Base-by-base conservation (phyloP, 2,888 invertebrate genomes). In the Cerastoderma edule region DNA sequence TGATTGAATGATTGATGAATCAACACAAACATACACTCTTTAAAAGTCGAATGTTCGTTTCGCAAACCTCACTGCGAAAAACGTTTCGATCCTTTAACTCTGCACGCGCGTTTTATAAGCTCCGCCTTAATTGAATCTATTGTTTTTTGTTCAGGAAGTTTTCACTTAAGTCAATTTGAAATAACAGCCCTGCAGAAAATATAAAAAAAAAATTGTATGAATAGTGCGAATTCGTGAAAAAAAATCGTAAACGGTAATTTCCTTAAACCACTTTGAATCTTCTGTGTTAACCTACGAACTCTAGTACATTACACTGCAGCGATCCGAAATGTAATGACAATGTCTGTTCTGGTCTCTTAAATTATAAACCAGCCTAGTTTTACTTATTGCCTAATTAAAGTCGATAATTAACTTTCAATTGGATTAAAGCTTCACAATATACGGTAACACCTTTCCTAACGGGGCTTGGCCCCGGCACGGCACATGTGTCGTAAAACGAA, bases 401-500 rank as follows among this genome's bases (percentile, higher is more conserved):
- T 53, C 27, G 13, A 53, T 27, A n/a, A n/a, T n/a, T n/a, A n/a
- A n/a, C n/a, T n/a, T n/a, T n/a, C n/a, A n/a, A n/a, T n/a, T n/a
- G n/a, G n/a, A n/a, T n/a, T n/a, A n/a, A n/a, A n/a, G n/a, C n/a
- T n/a, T n/a, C 24, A 53, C 5, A 53, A 53, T 8, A 48, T 24
- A 53, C 24, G 22, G 10, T 53, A 10, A 53, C 53, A 53, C 53
- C 27, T 19, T 6, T 27, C 53, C 53, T 10, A 13, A 13, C 27
- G 27, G 53, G 24, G 24, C 24, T 53, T 10, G 24, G 2, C 2
- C 24, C 24, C 27, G 24, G 8, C 24, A 5, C 27, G 3, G 13
- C 53, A 53, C 13, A 53, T 53, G n/a, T n/a, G 53, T 53, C 53
- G 27, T 53, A 53, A 53, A 53, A 53, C 53, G 53, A 24, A 53